Base-by-base conservation (phyloP, 2,797 vertebrate species). In the Arrhamphus sclerolepis region DNA sequence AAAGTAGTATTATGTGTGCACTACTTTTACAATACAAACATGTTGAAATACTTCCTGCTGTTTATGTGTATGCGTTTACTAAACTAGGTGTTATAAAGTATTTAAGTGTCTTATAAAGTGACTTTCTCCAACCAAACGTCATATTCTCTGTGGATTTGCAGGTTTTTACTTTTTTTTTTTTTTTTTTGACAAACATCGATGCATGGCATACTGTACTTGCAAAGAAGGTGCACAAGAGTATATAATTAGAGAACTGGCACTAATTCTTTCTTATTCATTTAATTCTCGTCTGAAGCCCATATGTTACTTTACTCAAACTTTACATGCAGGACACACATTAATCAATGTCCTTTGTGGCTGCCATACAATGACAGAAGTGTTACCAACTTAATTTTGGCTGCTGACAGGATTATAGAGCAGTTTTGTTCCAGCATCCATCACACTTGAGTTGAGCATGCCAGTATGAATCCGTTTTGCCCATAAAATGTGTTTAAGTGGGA, bases 1-100 rank as follows among this genome's bases (percentile, higher is more conserved):
- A 73, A 82, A 77, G 44, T 67, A 52, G 43, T 47, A 62, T 51
- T 42, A 24, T 40, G 54, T 24, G 43, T 19, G 14, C 13, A 42
- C 31, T 46, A 26, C 18, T 57, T 43, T 44, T 26, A 20, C n/a
- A 6, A 1, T 21, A 34, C 14, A 21, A 5, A 38, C 22, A 41
- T 24, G 0, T 44, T 39, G 4, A 14, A 3, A 10, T 49, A 41
- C 47, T 48, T 22, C n/a, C n/a, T n/a, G n/a, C n/a, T n/a, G n/a
- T n/a, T n/a, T n/a, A n/a, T n/a, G n/a, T n/a, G n/a, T n/a, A n/a
- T n/a, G n/a, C n/a, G n/a, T n/a, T n/a, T n/a, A n/a, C n/a, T n/a
- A n/a, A n/a, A n/a, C n/a, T n/a, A n/a, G n/a, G n/a, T n/a, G n/a
- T n/a, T n/a, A n/a, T n/a, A n/a, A n/a, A n/a, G n/a, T n/a, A n/a